These are phyloP conservation scores for Vanessa cardui DNA, from an alignment of 2,888 invertebrate species.

Conservation along the genomic window DNA sequence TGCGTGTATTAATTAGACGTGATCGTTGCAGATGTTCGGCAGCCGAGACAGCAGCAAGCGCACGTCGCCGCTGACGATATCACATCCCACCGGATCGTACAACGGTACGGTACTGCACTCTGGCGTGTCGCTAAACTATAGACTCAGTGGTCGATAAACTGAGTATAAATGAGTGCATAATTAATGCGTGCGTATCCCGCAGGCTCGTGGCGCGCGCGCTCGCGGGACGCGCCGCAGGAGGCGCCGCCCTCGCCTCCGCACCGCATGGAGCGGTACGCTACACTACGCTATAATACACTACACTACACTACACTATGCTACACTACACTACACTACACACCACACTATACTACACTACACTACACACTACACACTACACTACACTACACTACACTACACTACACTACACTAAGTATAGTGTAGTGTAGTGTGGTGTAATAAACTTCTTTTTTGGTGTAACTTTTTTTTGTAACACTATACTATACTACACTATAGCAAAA, in stretches of 20 bases:
- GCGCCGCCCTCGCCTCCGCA: constrained; percentile 66
- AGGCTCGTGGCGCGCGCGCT: constrained; percentile 70
- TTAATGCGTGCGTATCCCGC: background rate
- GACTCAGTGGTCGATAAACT: too few species aligned
- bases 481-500: too few species aligned
- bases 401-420: too few species aligned
- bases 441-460: too few species aligned
- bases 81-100: constrained; percentile 77
- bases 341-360: too few species aligned
- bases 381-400: too few species aligned
- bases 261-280: constrained; percentile 68
- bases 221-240: constrained; percentile 59
- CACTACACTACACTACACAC: too few species aligned
- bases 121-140: too few species aligned
- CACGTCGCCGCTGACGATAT: constrained; percentile 78
- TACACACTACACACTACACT: too few species aligned
- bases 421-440: too few species aligned
- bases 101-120: constrained; percentile 56
- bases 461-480: too few species aligned
- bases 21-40: constrained; percentile 58
- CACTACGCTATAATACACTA: rapidly evolving
- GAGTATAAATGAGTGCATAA: rapidly evolving
- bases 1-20: background rate
- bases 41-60: constrained; percentile 78
- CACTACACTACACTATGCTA: too few species aligned